Percentiles rank a stretch among this genome's conserved stretches.
phyloP scores from a whole-genome alignment of 2,797 vertebrate species.

The Hirundo rustica region DNA sequence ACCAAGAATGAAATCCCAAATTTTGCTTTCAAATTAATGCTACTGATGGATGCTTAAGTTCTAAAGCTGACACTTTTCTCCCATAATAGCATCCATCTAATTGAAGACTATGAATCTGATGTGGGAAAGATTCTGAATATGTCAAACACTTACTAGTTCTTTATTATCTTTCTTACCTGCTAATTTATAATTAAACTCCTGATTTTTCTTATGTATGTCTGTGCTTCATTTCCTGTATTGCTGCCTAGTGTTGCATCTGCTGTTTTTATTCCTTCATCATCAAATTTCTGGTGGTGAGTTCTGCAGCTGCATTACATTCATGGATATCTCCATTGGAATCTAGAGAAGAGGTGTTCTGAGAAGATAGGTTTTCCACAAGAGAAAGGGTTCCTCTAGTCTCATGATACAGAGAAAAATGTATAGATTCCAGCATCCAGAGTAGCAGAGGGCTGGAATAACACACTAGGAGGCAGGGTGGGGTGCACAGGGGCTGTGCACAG shows the following conservation, averaged over 20 bases:
- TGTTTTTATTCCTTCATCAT: background rate
- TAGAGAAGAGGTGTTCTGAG: background rate
- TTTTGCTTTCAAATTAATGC: background rate
- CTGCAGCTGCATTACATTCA: background rate
- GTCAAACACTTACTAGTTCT: background rate
- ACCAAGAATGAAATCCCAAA: background rate
- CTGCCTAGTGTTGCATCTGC: background rate
- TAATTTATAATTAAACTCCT: constrained; percentile 15
- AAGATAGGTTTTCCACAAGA: background rate
- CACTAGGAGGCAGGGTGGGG: background rate
- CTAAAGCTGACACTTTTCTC: background rate
- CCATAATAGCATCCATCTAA: background rate
- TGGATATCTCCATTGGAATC: background rate
- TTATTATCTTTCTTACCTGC: background rate
- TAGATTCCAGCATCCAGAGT: background rate
- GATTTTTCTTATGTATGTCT: background rate
- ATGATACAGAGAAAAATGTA: background rate
- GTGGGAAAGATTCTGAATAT: background rate
- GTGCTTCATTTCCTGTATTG: background rate
- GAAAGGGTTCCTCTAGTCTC: background rate
- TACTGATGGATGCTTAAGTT: background rate
- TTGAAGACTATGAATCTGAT: background rate
- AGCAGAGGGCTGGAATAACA: background rate
- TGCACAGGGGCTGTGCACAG: background rate
- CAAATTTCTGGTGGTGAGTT: background rate